Evolutionary conservation across 2,888 invertebrate species (phyloP).

Genomic region (Dryobotodes eremita): DNA sequence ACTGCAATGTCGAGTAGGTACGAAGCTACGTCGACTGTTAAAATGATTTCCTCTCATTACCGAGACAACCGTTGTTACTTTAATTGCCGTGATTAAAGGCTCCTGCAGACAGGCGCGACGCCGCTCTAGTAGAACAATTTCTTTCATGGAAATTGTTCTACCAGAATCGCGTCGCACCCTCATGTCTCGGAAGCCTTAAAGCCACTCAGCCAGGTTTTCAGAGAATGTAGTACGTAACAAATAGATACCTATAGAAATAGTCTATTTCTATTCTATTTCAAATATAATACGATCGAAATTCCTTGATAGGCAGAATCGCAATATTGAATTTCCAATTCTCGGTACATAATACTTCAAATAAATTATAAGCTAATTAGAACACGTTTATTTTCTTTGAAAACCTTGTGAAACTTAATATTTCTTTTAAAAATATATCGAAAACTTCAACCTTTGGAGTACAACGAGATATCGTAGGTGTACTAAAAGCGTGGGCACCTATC

Average conservation of each 20-base stretch:
- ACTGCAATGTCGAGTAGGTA: not conserved
- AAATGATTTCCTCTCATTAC: conserved; percentile 68
- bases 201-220: conserved; percentile 57
- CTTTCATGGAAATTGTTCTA: too few species aligned
- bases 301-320: conserved; percentile 23
- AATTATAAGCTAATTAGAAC: not conserved
- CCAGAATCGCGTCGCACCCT: too few species aligned
- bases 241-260: conserved; percentile 11
- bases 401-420: conserved; percentile 3
- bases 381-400: not conserved
- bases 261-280: too few species aligned
- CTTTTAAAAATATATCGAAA: conserved; percentile 18
- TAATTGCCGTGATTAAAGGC: conserved; percentile 70
- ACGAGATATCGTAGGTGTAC: conserved; percentile 43
- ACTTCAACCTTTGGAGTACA: conserved; percentile 21
- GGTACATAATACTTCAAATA: not conserved
- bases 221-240: conserved; percentile 52
- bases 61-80: conserved; percentile 67
- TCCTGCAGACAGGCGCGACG: too few species aligned
- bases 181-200: not conserved
- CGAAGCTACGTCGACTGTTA: conserved; percentile 62
- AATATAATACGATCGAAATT: conserved; percentile 45
- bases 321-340: conserved; percentile 7
- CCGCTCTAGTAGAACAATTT: too few species aligned
- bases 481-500: conserved; percentile 43